A percentile compares a stretch with the other conserved stretches of the same genome.
Evolutionary conservation across 1,140 invertebrate genomes (phyloP).

Genomic region (Leptinotarsa lineolata): DNA sequence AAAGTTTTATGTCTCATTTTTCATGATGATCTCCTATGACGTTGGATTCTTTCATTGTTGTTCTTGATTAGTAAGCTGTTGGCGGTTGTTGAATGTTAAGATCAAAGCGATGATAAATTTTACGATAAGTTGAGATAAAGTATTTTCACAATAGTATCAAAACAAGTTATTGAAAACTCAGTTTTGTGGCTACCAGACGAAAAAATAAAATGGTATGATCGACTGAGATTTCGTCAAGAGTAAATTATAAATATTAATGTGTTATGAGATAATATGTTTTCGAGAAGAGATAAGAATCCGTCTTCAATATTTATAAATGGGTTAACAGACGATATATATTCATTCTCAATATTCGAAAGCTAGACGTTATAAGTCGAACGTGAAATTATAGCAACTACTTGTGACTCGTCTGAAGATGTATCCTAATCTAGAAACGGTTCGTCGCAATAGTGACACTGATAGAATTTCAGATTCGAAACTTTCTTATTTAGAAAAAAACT

Average conservation of each 20-base stretch:
- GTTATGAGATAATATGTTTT: constrained; percentile 4
- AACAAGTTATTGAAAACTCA: too few species aligned
- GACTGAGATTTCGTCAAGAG: constrained; percentile 12
- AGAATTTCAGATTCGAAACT: neutral
- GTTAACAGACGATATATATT: constrained; percentile 2
- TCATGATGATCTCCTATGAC: too few species aligned
- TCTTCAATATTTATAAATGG: neutral
- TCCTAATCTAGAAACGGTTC: constrained; percentile 17
- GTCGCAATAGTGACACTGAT: neutral
- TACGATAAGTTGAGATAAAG: too few species aligned
- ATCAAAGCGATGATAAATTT: too few species aligned
- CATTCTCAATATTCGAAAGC: neutral
- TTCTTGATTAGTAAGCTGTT: too few species aligned
- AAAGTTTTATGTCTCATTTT: too few species aligned
- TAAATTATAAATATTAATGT: neutral
- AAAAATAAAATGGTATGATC: constrained; percentile 5
- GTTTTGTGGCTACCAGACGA: neutral
- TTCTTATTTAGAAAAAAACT: constrained; percentile 40
- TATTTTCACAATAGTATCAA: too few species aligned
- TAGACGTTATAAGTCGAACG: neutral
- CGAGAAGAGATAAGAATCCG: neutral
- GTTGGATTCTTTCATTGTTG: too few species aligned
- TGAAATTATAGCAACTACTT: neutral
- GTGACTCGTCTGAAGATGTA: constrained; percentile 18
- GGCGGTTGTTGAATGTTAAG: too few species aligned